Base-by-base conservation (phyloP, 2,113 vertebrate species). In the Numida meleagris region DNA sequence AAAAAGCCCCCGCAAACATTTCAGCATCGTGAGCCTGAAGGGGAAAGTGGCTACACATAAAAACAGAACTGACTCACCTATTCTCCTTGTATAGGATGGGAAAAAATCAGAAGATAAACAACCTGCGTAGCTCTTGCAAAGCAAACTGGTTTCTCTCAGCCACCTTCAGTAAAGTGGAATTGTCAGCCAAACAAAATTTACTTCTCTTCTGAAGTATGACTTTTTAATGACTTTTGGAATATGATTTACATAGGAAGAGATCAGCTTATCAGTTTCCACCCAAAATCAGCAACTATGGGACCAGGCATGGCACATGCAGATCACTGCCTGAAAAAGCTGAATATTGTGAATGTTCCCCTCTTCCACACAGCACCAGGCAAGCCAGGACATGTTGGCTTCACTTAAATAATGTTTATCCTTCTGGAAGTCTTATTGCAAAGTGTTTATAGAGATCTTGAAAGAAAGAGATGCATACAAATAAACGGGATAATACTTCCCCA, bases 401-500 rank as follows among this genome's bases (percentile, higher is more conserved):
- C 88, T 87, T 86, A 94, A 89, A 15, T 81, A 87, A 78, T 46
- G 55, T 83, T 43, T n/a, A 89, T 93, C 79, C 65, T 89, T 87
- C 67, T 82, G 57, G 34, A 94, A 91, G 89, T 83, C 72, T 91
- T 85, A 86, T 6, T 90, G 58, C n/a, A n/a, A 86, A 74, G 34
- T 34, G 21, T 62, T 95, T 88, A 14, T 66, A 89, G 82, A 74
- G 29, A 91, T 91, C 61, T 61, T 93, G 79, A 93, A 86, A 83
- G 92, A 84, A 42, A 92, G 21, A 82, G 72, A 46, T 42, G 48
- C 66, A 88, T 33, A 80, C 82, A 93, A 93, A 95, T 88, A 95
- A 94, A 87, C 72, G 63, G 61, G 57, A 55, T 82, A 95, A 93
- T 23, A 17, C 68, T 82, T 94, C 88, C 88, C 85, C 51, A 81